These are phyloP conservation scores for Melanophora roralis DNA, from an alignment of 2,888 invertebrate genomes.

Conservation along the genomic window DNA sequence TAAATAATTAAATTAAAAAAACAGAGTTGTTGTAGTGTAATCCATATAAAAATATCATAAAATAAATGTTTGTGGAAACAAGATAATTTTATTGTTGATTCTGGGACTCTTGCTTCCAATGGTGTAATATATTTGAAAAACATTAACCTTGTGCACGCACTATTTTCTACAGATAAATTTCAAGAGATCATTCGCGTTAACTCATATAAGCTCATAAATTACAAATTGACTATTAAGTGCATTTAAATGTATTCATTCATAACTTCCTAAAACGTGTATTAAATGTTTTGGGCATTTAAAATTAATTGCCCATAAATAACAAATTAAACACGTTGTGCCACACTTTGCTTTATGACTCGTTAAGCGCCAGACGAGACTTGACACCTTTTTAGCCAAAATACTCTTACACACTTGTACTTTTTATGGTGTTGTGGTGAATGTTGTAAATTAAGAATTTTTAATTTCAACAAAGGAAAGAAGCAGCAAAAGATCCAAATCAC, in stretches of 20 bases:
- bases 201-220: neutral
- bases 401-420: conserved; percentile 37
- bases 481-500: conserved; percentile 20
- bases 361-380: conserved; percentile 50
- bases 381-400: conserved; percentile 46
- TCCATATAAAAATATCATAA: too few species aligned
- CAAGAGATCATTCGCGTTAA: neutral
- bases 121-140: too few species aligned
- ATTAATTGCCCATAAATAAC: conserved; percentile 73
- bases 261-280: neutral
- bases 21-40: too few species aligned
- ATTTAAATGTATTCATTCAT: conserved; percentile 21
- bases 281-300: conserved; percentile 66
- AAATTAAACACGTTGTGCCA: conserved; percentile 70
- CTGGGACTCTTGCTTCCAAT: too few species aligned
- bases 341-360: conserved; percentile 63
- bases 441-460: conserved; percentile 38
- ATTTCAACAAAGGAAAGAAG: conserved; percentile 2
- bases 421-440: conserved; percentile 52
- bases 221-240: conserved; percentile 14
- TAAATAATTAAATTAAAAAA: too few species aligned
- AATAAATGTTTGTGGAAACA: too few species aligned
- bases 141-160: too few species aligned
- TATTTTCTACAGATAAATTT: too few species aligned
- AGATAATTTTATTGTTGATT: too few species aligned